These are phyloP conservation scores for Apodemus speciosus DNA, from an alignment of 2,113 vertebrate genomes.

Conservation along the genomic window DNA sequence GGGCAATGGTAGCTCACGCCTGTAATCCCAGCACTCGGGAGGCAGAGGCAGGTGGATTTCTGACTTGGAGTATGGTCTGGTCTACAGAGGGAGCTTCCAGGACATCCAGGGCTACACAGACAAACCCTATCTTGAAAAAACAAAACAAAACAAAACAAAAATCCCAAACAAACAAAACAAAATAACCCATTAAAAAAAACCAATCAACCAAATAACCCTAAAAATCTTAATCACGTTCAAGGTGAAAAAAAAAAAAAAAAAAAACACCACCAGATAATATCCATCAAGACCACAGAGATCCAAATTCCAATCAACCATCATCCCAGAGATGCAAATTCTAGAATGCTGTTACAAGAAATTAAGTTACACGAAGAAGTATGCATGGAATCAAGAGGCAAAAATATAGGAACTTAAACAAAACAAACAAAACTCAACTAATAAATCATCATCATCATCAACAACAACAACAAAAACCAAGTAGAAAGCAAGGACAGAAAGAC, in stretches of 20 bases:
- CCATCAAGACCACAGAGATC: background rate
- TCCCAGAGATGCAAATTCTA: background rate
- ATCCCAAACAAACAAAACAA: too few species aligned
- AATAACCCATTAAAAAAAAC: too few species aligned
- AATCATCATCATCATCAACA: background rate
- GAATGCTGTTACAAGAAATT: constrained; percentile 16
- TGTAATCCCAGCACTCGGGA: background rate
- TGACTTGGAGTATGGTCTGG: background rate
- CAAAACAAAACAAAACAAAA: background rate
- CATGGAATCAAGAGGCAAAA: background rate
- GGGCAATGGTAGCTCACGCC: background rate
- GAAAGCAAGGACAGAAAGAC: background rate
- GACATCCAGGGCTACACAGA: background rate
- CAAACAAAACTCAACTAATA: background rate
- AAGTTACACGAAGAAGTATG: background rate
- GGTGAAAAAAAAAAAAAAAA: background rate
- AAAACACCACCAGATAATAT: background rate
- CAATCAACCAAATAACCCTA: too few species aligned
- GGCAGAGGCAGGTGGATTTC: background rate
- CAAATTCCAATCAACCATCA: background rate
- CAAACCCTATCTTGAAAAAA: background rate
- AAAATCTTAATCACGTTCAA: background rate
- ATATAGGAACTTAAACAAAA: background rate
- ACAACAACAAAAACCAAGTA: background rate
- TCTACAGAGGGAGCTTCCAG: background rate